phyloP scores from a whole-genome alignment of 2,113 vertebrate genomes.

The Lepus timidus region DNA sequence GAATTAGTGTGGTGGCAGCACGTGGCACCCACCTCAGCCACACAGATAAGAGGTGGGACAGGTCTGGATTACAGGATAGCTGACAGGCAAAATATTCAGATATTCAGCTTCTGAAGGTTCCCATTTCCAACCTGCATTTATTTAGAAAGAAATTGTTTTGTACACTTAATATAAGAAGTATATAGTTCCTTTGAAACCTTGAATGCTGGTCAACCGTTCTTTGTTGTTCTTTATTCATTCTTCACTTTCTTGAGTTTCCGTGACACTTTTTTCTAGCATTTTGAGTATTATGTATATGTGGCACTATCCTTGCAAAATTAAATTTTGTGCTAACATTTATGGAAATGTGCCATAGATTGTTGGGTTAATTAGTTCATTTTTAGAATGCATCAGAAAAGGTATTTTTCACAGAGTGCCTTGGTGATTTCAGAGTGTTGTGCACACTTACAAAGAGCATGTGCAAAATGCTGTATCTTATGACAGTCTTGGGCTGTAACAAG shows the following conservation, averaged over 20 bases:
- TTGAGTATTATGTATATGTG: background rate
- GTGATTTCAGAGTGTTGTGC: background rate
- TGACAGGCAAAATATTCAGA: background rate
- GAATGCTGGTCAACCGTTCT: background rate
- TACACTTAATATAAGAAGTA: background rate
- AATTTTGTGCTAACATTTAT: background rate
- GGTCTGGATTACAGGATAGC: background rate
- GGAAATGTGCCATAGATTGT: background rate
- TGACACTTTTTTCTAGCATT: background rate
- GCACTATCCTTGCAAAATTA: background rate
- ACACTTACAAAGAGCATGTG: background rate
- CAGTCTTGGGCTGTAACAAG: background rate
- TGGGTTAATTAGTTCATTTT: conserved; percentile 17
- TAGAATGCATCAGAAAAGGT: conserved; percentile 22
- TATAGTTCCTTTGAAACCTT: background rate
- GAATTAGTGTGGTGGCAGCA: background rate
- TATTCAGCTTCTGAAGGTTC: background rate
- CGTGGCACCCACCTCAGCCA: background rate
- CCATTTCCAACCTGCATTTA: background rate
- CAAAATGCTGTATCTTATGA: background rate
- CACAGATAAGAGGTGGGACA: background rate
- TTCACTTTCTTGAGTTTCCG: background rate
- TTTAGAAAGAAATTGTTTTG: background rate
- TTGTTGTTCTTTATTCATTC: background rate
- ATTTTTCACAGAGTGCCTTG: background rate